Evolutionary conservation across 2,797 vertebrate genomes (phyloP).

Genomic region (Chrysocyon brachyurus): DNA sequence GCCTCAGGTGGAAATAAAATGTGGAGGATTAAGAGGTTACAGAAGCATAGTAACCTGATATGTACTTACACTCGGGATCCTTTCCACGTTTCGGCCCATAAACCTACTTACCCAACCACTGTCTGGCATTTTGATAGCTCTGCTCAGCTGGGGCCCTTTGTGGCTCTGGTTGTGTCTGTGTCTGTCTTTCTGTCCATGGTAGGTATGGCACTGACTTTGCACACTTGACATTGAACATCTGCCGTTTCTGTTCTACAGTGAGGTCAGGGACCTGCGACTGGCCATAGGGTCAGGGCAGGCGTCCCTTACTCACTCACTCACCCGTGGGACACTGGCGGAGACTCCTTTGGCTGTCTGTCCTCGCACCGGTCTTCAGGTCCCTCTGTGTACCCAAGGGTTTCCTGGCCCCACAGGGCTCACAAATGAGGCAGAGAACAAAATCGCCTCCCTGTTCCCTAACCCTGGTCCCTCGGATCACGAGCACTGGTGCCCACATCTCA

Average conservation of each 20-base stretch:
- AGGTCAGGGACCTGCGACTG: not conserved
- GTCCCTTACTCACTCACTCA: not conserved
- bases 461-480: not conserved
- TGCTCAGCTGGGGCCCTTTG: not conserved
- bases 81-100: not conserved
- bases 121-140: not conserved
- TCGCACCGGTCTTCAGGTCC: not conserved
- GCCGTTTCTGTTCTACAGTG: not conserved
- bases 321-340: not conserved
- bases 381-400: not conserved
- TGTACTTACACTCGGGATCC: not conserved
- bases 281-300: not conserved
- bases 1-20: not conserved
- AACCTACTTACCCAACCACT: not conserved
- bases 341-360: not conserved
- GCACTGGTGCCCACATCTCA: not conserved
- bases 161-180: not conserved
- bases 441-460: not conserved
- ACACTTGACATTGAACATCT: not conserved
- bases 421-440: not conserved
- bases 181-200: not conserved
- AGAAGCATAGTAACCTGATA: not conserved
- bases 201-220: not conserved
- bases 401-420: not conserved
- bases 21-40: not conserved